These are phyloP conservation scores for Slavum lentiscoides DNA, from an alignment of 2,888 invertebrate species.

Conservation along the genomic window DNA sequence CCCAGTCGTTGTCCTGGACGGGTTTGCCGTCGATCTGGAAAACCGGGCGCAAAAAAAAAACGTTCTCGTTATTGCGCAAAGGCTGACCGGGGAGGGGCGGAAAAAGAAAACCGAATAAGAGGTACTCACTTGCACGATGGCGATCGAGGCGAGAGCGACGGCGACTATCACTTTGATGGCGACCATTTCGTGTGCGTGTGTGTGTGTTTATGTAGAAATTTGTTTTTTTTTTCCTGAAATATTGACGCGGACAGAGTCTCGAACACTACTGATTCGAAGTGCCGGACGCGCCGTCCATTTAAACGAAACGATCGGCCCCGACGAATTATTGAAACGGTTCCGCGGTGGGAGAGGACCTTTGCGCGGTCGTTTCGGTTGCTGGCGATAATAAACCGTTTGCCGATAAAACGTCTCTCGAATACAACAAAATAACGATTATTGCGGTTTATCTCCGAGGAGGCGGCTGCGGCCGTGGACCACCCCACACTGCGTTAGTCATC, in stretches of 20 bases:
- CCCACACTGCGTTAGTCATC: too few relatives aligned
- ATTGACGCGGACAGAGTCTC: background rate
- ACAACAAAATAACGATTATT: too few relatives aligned
- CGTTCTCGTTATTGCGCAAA: too few relatives aligned
- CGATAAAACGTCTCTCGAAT: too few relatives aligned
- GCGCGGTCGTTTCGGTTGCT: too few relatives aligned
- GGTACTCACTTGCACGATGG: conserved; percentile 8
- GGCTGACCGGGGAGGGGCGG: background rate
- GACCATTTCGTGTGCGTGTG: background rate
- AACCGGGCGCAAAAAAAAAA: too few relatives aligned
- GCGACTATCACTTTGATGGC: conserved; percentile 8
- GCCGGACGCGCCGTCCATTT: background rate
- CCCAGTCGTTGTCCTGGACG: background rate
- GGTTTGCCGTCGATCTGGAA: conserved; percentile 7
- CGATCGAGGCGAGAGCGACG: conserved; percentile 8
- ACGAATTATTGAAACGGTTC: too few relatives aligned
- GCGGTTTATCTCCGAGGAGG: too few relatives aligned
- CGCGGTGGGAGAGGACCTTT: too few relatives aligned
- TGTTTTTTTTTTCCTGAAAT: too few relatives aligned
- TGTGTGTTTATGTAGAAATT: background rate
- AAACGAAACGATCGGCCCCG: background rate
- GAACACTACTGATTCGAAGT: background rate
- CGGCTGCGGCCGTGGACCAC: too few relatives aligned
- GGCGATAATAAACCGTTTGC: too few relatives aligned
- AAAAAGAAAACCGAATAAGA: background rate